These are phyloP conservation scores for Orchesellides sinensis DNA, from an alignment of 2,888 invertebrate species.

Conservation along the genomic window DNA sequence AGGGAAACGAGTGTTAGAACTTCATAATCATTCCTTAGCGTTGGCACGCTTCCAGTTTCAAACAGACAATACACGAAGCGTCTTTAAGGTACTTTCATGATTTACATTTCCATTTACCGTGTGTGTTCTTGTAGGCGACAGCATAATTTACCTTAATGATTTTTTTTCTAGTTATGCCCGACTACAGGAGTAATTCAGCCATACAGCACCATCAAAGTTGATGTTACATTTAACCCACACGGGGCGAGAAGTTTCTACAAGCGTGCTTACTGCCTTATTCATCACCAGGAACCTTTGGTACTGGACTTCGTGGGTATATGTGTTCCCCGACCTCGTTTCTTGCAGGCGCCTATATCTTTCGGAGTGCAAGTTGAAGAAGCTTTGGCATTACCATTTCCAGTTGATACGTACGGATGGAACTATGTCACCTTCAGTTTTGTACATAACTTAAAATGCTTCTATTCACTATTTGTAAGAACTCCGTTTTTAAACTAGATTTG, in stretches of 20 bases:
- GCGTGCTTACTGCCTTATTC: slow-evolving; percentile 63
- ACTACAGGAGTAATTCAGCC: slow-evolving; percentile 56
- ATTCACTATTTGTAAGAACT: not conserved
- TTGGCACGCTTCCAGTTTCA: slow-evolving; percentile 69
- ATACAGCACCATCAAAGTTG: slow-evolving; percentile 33
- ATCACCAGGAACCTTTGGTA: slow-evolving; percentile 68
- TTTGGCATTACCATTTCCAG: slow-evolving; percentile 60
- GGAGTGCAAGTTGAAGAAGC: slow-evolving; percentile 51
- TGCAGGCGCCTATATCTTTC: slow-evolving; percentile 55
- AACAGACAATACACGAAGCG: slow-evolving; percentile 66
- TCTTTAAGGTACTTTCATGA: slow-evolving; percentile 49
- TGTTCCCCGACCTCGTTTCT: slow-evolving; percentile 63
- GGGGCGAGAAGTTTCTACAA: slow-evolving; percentile 70
- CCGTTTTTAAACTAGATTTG: too few relatives aligned
- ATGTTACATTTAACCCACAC: slow-evolving; percentile 63
- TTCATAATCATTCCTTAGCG: slow-evolving; percentile 66
- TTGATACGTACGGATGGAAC: slow-evolving; percentile 40
- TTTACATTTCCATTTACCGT: not conserved
- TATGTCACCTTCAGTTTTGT: not conserved
- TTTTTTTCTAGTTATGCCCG: slow-evolving; percentile 67
- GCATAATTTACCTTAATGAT: not conserved
- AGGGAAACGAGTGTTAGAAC: slow-evolving; percentile 36
- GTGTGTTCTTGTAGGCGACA: not conserved
- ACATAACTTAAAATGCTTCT: not conserved
- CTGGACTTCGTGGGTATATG: slow-evolving; percentile 67